Conservation (phyloP, 2,113 vertebrate genomes). For the Pycnonotus jocosus region DNA sequence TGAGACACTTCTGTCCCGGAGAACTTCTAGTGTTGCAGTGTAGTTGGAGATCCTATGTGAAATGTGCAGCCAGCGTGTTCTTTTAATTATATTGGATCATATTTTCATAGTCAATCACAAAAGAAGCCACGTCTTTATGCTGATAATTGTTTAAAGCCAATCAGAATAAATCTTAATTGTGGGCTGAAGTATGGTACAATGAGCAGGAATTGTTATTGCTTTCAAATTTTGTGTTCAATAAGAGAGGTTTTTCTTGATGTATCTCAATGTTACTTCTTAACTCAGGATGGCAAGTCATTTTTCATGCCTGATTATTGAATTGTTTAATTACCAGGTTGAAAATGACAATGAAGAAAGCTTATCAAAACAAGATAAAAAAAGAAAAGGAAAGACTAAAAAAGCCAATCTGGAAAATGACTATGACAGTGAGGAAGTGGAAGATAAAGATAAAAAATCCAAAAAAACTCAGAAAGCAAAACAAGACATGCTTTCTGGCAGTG, state of each 20-base stretch:
- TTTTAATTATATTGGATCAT: background rate
- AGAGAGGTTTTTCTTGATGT: background rate
- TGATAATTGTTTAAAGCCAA: background rate
- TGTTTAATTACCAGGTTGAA: slow-evolving; percentile 74
- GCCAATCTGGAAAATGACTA: slow-evolving; percentile 79
- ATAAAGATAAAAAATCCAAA: slow-evolving; percentile 72
- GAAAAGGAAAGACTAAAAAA: slow-evolving; percentile 84
- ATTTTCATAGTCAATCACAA: background rate
- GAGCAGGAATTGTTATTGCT: background rate
- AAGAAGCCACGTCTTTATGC: background rate
- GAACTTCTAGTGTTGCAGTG: background rate
- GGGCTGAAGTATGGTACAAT: background rate
- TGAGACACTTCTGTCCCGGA: background rate
- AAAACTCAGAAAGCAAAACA: slow-evolving; percentile 66
- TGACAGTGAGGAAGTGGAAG: slow-evolving; percentile 74
- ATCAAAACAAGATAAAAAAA: slow-evolving; percentile 91
- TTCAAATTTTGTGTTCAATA: background rate
- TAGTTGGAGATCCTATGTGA: background rate
- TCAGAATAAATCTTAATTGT: background rate
- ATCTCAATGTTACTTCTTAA: background rate
- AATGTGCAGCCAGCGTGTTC: background rate
- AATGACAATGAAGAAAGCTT: slow-evolving; percentile 73
- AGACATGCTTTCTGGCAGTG: slow-evolving; percentile 73
- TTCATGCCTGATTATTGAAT: background rate
- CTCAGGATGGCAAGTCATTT: background rate